phyloP scores from a whole-genome alignment of 2,888 invertebrate species.

The Hirtodrosophila trivittata region DNA sequence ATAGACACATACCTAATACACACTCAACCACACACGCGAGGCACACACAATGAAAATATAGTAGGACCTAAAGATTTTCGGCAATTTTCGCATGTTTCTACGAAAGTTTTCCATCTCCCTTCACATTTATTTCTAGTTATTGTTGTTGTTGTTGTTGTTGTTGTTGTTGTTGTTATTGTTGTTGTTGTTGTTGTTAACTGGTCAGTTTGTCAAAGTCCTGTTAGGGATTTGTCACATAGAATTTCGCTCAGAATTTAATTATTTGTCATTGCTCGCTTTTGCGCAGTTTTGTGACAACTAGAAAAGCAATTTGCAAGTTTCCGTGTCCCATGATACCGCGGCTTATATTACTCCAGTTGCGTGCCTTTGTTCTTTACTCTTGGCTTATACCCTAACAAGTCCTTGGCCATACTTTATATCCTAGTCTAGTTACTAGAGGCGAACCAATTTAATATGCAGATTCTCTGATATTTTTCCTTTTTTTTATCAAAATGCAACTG shows the following conservation, averaged over 20 bases:
- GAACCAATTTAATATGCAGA: too few relatives aligned
- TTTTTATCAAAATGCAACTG: too few relatives aligned
- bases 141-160: conserved; percentile 15
- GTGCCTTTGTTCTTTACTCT: conserved; percentile 24
- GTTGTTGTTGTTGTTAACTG: conserved; percentile 25
- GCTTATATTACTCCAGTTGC: conserved; percentile 27
- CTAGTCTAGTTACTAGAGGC: too few relatives aligned
- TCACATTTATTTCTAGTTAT: conserved; percentile 15
- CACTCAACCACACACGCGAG: conserved; percentile 1
- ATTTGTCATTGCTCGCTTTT: conserved; percentile 38
- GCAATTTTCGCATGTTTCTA: conserved; percentile 7
- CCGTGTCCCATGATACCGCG: conserved; percentile 11
- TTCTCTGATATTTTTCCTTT: too few relatives aligned
- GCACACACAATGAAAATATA: conserved; percentile 1
- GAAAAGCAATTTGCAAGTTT: conserved; percentile 53
- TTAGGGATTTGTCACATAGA: conserved; percentile 40
- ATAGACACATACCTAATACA: neutral
- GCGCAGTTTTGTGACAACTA: conserved; percentile 22
- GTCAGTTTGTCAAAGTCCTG: conserved; percentile 32
- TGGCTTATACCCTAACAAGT: conserved; percentile 16
- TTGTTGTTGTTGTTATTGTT: conserved; percentile 1
- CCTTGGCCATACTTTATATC: too few relatives aligned
- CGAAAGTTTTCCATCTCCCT: conserved; percentile 33
- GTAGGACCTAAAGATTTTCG: conserved; percentile 3
- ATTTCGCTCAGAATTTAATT: conserved; percentile 62